These are phyloP conservation scores for Ramphastos sulfuratus DNA, from an alignment of 2,113 vertebrate species.

Conservation along the genomic window DNA sequence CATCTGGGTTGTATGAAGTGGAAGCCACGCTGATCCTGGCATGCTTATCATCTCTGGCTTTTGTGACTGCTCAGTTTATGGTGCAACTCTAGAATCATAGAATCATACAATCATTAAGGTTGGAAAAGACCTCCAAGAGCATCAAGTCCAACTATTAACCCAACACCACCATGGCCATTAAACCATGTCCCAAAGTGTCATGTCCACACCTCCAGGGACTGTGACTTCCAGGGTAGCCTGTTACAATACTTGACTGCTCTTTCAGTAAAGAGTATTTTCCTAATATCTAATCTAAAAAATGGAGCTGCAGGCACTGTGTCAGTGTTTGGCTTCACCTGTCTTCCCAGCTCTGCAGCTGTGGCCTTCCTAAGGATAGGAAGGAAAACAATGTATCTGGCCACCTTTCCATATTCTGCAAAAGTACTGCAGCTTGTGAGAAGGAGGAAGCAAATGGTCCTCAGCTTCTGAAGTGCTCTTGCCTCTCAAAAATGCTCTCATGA, in stretches of 20 bases:
- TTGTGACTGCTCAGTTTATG: not conserved
- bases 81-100: not conserved
- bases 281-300: too few relatives aligned
- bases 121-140: too few relatives aligned
- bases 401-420: not conserved
- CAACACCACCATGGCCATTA: too few relatives aligned
- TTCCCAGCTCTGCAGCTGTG: not conserved
- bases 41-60: not conserved
- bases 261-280: too few relatives aligned
- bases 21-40: not conserved
- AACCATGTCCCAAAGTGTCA: too few relatives aligned
- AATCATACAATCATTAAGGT: too few relatives aligned
- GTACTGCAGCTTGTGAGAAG: not conserved
- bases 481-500: not conserved
- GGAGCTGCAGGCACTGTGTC: accelerated
- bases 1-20: not conserved
- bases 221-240: too few relatives aligned
- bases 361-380: not conserved
- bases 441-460: not conserved
- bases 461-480: not conserved
- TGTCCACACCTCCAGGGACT: too few relatives aligned
- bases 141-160: too few relatives aligned
- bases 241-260: too few relatives aligned
- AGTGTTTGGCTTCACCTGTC: not conserved
- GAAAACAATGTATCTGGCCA: not conserved